A percentile compares a stretch with the other conserved stretches of the same genome.
phyloP scores from a whole-genome alignment of 2,888 invertebrate species.

The Ophion slaviceki region DNA sequence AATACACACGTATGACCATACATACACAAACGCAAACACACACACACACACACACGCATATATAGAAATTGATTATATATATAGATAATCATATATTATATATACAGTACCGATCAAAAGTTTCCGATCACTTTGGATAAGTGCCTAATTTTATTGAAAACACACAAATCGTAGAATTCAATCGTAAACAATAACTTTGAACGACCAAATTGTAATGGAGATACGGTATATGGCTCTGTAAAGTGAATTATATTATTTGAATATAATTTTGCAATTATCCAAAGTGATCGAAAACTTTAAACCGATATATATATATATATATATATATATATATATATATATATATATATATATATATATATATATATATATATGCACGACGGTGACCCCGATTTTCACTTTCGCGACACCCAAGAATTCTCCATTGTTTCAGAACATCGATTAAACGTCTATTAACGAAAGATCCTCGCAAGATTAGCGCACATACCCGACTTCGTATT shows the following conservation, averaged over 20 bases:
- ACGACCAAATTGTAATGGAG: no score
- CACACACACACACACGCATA: not conserved
- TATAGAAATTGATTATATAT: slow-evolving; percentile 2
- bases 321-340: not conserved
- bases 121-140: no score
- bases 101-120: no score
- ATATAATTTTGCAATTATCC: no score
- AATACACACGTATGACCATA: slow-evolving; percentile 1
- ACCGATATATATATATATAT: no score
- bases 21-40: not conserved
- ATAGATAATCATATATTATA: not conserved
- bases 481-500: slow-evolving; percentile 28
- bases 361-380: slow-evolving; percentile 9
- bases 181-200: no score
- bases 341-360: slow-evolving; percentile 15
- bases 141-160: no score
- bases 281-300: no score
- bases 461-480: slow-evolving; percentile 51
- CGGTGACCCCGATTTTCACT: slow-evolving; percentile 65
- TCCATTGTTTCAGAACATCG: slow-evolving; percentile 59
- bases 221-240: no score
- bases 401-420: slow-evolving; percentile 63
- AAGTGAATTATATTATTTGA: no score
- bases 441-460: slow-evolving; percentile 49
- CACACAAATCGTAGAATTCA: no score